Conservation (phyloP, 2,797 vertebrate genomes). For the Schizothorax lantsangensis region DNA sequence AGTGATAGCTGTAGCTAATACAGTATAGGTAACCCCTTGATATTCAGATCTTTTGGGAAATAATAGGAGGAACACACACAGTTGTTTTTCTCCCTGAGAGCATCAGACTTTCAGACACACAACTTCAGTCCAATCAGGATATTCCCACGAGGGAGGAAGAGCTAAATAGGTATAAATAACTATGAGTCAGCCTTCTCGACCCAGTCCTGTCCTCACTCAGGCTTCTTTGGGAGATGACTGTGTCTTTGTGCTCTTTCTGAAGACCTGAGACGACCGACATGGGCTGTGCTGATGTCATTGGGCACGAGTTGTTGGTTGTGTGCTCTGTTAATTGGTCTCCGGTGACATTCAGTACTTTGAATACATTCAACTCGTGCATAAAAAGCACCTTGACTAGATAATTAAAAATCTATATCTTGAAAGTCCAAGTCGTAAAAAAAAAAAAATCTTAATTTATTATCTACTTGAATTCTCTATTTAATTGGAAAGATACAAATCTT, state of each 20-base stretch:
- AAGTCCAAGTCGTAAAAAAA: neutral
- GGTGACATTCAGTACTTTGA: slow-evolving; percentile 31
- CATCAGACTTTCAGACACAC: neutral
- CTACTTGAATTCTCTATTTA: neutral
- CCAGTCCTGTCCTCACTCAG: neutral
- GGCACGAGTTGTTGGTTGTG: slow-evolving; percentile 48
- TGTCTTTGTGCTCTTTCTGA: slow-evolving; percentile 2
- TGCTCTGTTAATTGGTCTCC: slow-evolving; percentile 65
- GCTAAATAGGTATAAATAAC: slow-evolving; percentile 8
- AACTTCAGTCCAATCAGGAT: slow-evolving; percentile 8
- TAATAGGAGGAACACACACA: slow-evolving; percentile 14
- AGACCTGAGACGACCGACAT: slow-evolving; percentile 55
- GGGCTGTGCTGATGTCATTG: slow-evolving; percentile 35
- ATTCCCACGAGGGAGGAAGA: neutral
- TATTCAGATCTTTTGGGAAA: slow-evolving; percentile 1
- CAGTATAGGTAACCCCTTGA: neutral
- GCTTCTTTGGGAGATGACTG: slow-evolving; percentile 47
- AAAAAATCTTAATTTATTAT: neutral
- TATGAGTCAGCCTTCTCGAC: slow-evolving; percentile 14
- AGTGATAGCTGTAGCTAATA: neutral
- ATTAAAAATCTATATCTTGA: neutral
- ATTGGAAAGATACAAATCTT: slow-evolving; percentile 17
- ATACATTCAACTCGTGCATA: neutral
- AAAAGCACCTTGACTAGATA: neutral
- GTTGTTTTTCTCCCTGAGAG: slow-evolving; percentile 32